Evolutionary conservation across 2,113 vertebrate genomes (phyloP).

Genomic region (Excalfactoria chinensis): DNA sequence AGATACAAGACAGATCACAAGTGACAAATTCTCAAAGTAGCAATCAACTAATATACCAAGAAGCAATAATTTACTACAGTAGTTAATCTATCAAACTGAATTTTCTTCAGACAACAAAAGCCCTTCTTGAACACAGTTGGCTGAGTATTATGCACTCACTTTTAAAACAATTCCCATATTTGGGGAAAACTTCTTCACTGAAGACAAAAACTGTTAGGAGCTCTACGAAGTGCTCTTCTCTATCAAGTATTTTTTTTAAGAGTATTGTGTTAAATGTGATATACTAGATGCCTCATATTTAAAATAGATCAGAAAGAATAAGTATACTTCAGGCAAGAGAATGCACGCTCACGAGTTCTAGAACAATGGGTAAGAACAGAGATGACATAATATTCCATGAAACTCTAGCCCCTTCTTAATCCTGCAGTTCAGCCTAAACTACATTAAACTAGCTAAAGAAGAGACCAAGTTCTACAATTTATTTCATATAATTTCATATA

Average conservation of each 20-base stretch:
- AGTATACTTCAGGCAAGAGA: not conserved
- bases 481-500: not conserved
- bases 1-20: not conserved
- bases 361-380: not conserved
- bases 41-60: constrained; percentile 22
- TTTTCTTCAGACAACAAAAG: constrained; percentile 12
- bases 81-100: not conserved
- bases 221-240: not conserved
- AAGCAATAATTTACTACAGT: constrained; percentile 1
- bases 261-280: not conserved
- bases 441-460: not conserved
- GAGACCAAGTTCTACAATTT: not conserved
- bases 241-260: not conserved
- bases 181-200: not conserved
- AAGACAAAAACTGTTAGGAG: not conserved
- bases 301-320: not conserved
- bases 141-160: not conserved
- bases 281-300: not conserved
- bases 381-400: not conserved
- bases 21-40: not conserved
- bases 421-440: not conserved
- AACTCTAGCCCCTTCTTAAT: not conserved
- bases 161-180: not conserved
- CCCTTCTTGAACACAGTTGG: not conserved
- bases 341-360: not conserved